Evolutionary conservation across 30 jellyfish, hydroid and myxozoan genomes (phyloP).

Genomic region (Mastigias papua): DNA sequence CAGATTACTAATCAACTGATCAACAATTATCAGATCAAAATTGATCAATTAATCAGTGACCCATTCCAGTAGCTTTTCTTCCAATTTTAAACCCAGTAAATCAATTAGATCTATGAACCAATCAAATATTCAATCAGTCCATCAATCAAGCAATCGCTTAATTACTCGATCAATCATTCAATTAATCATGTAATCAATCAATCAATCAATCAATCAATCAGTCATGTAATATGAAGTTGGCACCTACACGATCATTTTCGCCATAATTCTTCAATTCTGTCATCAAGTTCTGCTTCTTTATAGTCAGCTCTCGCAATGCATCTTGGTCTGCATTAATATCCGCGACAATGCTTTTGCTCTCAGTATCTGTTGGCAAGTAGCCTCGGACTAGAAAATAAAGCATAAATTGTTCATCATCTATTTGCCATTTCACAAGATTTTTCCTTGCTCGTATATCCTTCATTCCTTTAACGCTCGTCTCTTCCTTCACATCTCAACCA

Average conservation of each 20-base stretch:
- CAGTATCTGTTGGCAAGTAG: constrained; percentile 79
- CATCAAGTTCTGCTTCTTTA: constrained; percentile 78
- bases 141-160: constrained; percentile 2
- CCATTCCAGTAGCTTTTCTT: neutral
- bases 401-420: too few species aligned
- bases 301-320: constrained; percentile 79
- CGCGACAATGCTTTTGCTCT: constrained; percentile 68
- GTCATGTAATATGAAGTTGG: neutral
- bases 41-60: neutral
- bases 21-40: too few species aligned
- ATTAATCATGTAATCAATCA: too few species aligned
- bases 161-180: too few species aligned
- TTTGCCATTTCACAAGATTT: too few species aligned
- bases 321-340: constrained; percentile 88
- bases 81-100: neutral
- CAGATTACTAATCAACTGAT: too few species aligned
- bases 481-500: too few species aligned
- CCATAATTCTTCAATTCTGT: constrained; percentile 83
- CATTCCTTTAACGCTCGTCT: too few species aligned
- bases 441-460: too few species aligned
- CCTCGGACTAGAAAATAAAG: constrained; percentile 90
- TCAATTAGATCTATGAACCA: neutral
- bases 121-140: neutral
- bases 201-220: too few species aligned
- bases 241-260: constrained; percentile 76